These are phyloP conservation scores for Clarias batrachus DNA, from an alignment of 2,113 vertebrate genomes.

Conservation along the genomic window DNA sequence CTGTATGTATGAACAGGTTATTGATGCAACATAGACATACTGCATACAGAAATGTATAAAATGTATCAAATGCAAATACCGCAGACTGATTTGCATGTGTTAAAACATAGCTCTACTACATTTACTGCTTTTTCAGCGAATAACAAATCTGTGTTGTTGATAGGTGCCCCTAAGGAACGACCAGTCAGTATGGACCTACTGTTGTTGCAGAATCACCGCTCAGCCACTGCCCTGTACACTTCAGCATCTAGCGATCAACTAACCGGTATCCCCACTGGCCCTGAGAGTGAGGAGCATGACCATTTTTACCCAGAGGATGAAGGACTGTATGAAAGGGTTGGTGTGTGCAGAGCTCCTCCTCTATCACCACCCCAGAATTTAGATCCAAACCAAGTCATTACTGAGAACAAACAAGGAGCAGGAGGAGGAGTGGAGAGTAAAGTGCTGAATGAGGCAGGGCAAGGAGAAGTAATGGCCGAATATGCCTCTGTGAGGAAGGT, in stretches of 20 bases:
- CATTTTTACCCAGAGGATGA: conserved; percentile 76
- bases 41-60: neutral
- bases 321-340: conserved; percentile 73
- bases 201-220: conserved; percentile 71
- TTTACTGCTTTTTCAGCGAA: neutral
- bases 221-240: conserved; percentile 69
- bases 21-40: neutral
- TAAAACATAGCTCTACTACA: neutral
- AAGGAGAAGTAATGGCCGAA: conserved; percentile 62
- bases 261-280: conserved; percentile 65
- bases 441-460: conserved; percentile 33
- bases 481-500: conserved; percentile 74
- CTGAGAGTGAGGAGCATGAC: conserved; percentile 55
- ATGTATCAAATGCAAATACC: neutral
- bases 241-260: conserved; percentile 66
- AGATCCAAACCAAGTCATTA: conserved; percentile 32
- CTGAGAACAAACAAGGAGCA: conserved; percentile 30
- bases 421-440: conserved; percentile 13
- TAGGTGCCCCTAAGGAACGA: conserved; percentile 71
- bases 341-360: conserved; percentile 59
- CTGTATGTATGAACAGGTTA: neutral
- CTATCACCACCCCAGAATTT: conserved; percentile 51
- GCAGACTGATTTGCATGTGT: neutral
- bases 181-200: conserved; percentile 78
- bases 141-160: neutral